Percentiles rank a stretch among this genome's conserved stretches.
phyloP scores from a whole-genome alignment of 64 coral and sea anemone genomes.

The Porites lutea region DNA sequence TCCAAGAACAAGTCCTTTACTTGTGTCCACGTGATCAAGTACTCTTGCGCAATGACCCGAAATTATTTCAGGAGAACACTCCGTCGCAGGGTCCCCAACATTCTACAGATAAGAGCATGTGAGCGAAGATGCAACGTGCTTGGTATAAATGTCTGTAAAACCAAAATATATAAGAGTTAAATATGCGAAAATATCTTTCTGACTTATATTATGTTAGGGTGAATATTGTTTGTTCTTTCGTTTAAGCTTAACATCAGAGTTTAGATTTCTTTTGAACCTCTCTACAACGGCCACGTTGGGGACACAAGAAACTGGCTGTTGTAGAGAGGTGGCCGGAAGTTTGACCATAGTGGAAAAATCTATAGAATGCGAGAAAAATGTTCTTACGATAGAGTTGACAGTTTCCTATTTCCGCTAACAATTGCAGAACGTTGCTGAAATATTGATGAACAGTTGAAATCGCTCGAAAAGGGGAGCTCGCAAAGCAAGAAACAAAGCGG shows the following conservation, averaged over 20 bases:
- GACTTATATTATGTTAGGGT: neutral
- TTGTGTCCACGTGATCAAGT: constrained; percentile 4
- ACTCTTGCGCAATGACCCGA: constrained; percentile 22
- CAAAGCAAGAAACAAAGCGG: neutral
- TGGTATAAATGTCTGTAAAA: neutral
- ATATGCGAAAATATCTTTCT: neutral
- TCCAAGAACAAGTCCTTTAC: constrained; percentile 50
- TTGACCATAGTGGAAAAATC: too few species aligned
- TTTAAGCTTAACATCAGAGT: too few species aligned
- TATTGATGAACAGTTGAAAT: neutral
- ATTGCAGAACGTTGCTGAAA: too few species aligned
- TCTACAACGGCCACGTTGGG: too few species aligned
- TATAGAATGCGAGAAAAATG: too few species aligned
- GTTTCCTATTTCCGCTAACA: too few species aligned
- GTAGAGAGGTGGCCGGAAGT: too few species aligned
- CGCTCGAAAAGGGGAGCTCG: neutral
- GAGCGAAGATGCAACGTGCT: neutral
- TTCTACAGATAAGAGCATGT: neutral
- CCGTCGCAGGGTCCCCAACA: neutral
- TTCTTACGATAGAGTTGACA: too few species aligned
- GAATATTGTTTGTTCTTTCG: neutral
- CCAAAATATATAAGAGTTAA: neutral
- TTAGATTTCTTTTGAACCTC: too few species aligned
- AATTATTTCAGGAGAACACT: neutral
- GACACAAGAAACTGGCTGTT: too few species aligned